Conservation (phyloP, 2,113 vertebrate species). For the Elephantulus edwardii region DNA sequence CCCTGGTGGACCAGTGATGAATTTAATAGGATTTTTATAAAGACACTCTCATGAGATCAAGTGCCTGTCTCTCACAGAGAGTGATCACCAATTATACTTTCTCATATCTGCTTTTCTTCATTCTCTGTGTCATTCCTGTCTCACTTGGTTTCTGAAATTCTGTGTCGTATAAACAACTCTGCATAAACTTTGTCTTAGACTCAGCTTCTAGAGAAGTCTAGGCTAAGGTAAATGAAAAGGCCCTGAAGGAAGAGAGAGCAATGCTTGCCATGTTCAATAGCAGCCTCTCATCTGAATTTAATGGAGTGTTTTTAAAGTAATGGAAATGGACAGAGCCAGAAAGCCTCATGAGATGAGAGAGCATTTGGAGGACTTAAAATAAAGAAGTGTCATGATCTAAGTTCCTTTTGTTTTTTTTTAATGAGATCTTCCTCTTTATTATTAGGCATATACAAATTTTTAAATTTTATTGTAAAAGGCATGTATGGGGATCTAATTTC, state of each 20-base stretch:
- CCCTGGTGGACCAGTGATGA: background rate
- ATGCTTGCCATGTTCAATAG: too few species aligned
- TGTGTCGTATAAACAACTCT: background rate
- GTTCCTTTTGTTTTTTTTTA: too few species aligned
- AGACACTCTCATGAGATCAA: background rate
- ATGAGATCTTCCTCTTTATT: too few species aligned
- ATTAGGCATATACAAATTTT: too few species aligned
- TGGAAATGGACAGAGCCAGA: too few species aligned
- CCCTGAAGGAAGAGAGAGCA: background rate
- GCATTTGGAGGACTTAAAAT: background rate
- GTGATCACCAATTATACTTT: background rate
- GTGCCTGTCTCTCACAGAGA: background rate
- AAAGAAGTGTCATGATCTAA: background rate
- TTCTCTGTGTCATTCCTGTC: background rate
- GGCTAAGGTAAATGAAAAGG: background rate
- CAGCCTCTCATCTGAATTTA: too few species aligned
- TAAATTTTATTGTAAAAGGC: too few species aligned
- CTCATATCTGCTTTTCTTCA: background rate
- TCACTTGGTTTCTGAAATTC: background rate
- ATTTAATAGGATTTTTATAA: background rate
- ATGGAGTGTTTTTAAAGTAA: too few species aligned
- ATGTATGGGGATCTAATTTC: too few species aligned
- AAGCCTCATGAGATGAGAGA: too few species aligned
- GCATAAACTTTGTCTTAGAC: too few species aligned
- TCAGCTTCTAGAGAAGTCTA: too few species aligned